A percentile compares a stretch with the other conserved stretches of the same genome.
Conservation (phyloP, 2,888 invertebrate genomes). For the Tortrix viridana region DNA sequence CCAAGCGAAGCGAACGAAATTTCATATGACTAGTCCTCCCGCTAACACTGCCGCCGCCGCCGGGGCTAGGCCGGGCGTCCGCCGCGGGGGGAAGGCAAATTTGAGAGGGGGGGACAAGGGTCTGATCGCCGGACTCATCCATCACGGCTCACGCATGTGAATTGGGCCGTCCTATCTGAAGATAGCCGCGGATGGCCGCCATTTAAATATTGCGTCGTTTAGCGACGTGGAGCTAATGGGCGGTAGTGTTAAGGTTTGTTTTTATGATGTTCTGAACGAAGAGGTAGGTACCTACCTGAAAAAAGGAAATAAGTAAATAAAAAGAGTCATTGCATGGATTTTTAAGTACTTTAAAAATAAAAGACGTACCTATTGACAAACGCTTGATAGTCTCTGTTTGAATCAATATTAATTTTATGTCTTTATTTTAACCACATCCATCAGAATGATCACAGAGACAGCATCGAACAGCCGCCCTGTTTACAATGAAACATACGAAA, state of each 20-base stretch:
- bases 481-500: too few species aligned
- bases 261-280: background rate
- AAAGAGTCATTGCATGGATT: too few species aligned
- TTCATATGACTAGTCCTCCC: background rate
- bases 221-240: constrained; percentile 60
- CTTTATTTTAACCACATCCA: too few species aligned
- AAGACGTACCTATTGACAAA: too few species aligned
- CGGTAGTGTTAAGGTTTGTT: constrained; percentile 20
- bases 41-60: constrained; percentile 20
- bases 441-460: too few species aligned
- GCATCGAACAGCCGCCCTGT: too few species aligned
- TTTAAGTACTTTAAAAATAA: too few species aligned
- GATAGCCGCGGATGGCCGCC: constrained; percentile 74
- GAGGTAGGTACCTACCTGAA: too few species aligned
- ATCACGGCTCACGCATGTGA: constrained; percentile 84
- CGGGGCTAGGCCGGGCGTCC: constrained; percentile 54
- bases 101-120: constrained; percentile 78
- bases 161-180: constrained; percentile 82
- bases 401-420: too few species aligned
- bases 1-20: background rate
- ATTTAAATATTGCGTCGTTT: constrained; percentile 83
- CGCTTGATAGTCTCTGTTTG: too few species aligned
- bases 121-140: constrained; percentile 83
- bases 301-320: too few species aligned
- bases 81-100: constrained; percentile 73